phyloP scores from a whole-genome alignment of 2,113 vertebrate genomes.

The Conger conger region DNA sequence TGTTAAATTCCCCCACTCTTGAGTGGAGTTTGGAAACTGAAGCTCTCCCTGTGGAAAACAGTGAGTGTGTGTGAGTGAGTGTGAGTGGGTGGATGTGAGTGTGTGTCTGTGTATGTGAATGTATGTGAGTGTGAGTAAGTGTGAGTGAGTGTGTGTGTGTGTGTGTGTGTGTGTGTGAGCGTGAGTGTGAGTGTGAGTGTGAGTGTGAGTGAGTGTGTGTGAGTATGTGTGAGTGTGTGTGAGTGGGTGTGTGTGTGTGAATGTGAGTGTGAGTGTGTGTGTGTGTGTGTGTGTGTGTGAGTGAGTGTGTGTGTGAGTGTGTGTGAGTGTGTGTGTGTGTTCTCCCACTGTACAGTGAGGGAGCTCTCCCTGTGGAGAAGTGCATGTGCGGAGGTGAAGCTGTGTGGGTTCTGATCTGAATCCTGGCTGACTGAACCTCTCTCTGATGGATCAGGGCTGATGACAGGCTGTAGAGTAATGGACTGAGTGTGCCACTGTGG shows the following conservation, averaged over 20 bases:
- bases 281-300: neutral
- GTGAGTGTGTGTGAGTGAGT: constrained; percentile 46
- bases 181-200: too few species aligned
- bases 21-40: too few species aligned
- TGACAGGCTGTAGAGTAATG: neutral
- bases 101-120: neutral
- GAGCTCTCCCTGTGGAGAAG: neutral
- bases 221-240: too few species aligned
- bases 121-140: constrained; percentile 52
- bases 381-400: neutral
- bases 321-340: neutral
- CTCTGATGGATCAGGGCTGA: neutral
- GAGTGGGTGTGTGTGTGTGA: neutral
- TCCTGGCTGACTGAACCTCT: neutral
- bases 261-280: neutral
- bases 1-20: too few species aligned
- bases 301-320: constrained; percentile 54
- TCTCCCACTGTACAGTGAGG: neutral
- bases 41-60: too few species aligned
- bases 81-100: neutral
- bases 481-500: neutral
- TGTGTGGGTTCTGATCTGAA: neutral
- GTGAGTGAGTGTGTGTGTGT: constrained; percentile 53
- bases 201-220: too few species aligned
- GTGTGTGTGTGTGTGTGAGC: too few species aligned